Evolutionary conservation across 2,888 invertebrate genomes (phyloP).

Genomic region (Microplitis deprimator): DNA sequence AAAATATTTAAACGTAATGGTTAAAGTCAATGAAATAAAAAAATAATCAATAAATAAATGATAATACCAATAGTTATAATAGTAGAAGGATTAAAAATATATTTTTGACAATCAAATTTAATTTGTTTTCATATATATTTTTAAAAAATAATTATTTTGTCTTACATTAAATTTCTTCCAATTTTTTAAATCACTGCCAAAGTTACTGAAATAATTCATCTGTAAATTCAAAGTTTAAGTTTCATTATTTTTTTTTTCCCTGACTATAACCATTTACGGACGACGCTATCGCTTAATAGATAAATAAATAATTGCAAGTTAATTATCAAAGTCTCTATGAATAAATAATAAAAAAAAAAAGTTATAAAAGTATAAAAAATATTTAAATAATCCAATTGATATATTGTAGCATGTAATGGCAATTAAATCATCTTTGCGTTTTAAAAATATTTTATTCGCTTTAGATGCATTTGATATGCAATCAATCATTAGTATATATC

Average conservation of each 20-base stretch:
- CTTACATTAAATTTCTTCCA: background rate
- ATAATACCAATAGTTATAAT: background rate
- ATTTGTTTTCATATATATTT: background rate
- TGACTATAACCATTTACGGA: background rate
- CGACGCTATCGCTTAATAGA: background rate
- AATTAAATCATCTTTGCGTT: background rate
- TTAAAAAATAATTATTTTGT: background rate
- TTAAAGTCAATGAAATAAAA: conserved; percentile 35
- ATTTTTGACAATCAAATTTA: conserved; percentile 25
- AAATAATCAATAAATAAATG: conserved; percentile 25
- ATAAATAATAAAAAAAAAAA: conserved; percentile 3
- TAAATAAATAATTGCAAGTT: background rate
- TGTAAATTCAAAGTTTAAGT: background rate
- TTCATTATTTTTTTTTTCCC: background rate
- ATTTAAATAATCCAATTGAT: background rate
- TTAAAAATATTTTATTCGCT: background rate
- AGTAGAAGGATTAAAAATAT: background rate
- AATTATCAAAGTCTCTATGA: background rate
- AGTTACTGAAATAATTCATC: background rate
- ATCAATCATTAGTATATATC: background rate
- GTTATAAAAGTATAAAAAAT: background rate
- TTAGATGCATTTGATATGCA: background rate
- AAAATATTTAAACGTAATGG: conserved; percentile 32
- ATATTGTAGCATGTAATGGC: background rate
- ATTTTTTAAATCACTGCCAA: background rate